These are phyloP conservation scores for Serinus canaria DNA, from an alignment of 2,113 vertebrate genomes.

Conservation along the genomic window DNA sequence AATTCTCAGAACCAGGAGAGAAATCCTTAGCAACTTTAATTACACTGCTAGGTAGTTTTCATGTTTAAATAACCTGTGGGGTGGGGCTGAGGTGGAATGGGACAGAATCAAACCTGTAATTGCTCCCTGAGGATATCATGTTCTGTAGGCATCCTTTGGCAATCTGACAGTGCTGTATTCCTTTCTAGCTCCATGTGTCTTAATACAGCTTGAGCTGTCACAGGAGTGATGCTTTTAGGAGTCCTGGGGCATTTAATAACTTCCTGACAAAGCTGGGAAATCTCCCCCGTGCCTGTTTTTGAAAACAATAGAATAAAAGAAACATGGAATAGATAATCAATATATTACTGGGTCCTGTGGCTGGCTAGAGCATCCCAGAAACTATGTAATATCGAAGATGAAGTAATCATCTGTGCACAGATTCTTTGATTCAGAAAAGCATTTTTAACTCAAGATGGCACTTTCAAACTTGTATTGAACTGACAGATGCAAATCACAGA, in stretches of 20 bases:
- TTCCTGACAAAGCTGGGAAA: conserved; percentile 72
- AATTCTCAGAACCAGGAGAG: not conserved
- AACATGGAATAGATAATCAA: not conserved
- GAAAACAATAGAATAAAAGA: not conserved
- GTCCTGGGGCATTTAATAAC: conserved; percentile 69
- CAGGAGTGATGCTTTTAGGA: conserved; percentile 43
- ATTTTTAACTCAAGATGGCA: not conserved
- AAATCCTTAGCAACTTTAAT: not conserved
- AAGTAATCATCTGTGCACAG: not conserved
- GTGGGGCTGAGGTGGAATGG: not conserved
- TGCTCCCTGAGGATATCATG: conserved; percentile 76
- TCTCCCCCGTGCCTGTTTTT: conserved; percentile 76
- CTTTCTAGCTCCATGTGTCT: conserved; percentile 74
- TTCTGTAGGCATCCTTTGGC: conserved; percentile 79
- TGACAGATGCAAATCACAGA: not conserved
- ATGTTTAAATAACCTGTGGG: not conserved
- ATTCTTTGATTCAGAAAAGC: not conserved
- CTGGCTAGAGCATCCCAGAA: not conserved
- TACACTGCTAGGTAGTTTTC: not conserved
- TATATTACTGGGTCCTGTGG: not conserved
- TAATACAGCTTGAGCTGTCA: conserved; percentile 71
- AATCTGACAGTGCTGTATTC: conserved; percentile 72
- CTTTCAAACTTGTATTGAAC: not conserved
- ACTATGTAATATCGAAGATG: not conserved
- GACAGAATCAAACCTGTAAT: conserved; percentile 67